Base-by-base conservation (phyloP, 2,888 invertebrate genomes). In the Catocala fraxini region DNA sequence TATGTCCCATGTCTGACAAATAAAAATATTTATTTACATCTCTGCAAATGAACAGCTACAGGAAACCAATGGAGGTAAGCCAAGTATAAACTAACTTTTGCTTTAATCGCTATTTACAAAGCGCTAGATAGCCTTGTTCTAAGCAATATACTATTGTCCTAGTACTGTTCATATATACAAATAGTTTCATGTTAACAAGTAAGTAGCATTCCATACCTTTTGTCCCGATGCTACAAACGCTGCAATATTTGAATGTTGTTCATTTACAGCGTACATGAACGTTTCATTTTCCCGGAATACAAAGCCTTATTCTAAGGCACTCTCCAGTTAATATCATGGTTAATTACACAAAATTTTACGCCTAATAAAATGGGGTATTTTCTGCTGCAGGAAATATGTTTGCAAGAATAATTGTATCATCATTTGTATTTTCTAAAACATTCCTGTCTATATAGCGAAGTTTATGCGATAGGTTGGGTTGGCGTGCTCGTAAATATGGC, bases 41-140 rank as follows among this genome's bases (percentile, higher is more conserved):
- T 9, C 35, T 39, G 35, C 35, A 39, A 39, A 39, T 39, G 35
- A 7, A 7, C 2, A 7, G 35, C 9, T 0, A 39, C 35, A 7
- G 35, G 7, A 39, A 42, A 0, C 11, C 10, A 11, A 42, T 42
- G n/a, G 42, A 2, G n/a, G 64, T 68, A 70, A 60, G 54, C 62
- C 47, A 46, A 71, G 57, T 68, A 67, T 65, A 59, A 56, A 57
- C 60, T 62, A 55, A 67, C 56, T 59, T 58, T 34, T 59, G 54
- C 63, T 47, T 59, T 9, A 66, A 63, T 73, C 68, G 54, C 35
- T 55, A 60, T 67, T 71, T 61, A 62, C 56, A 35, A 55, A 62
- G 60, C 47, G 34, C 13, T 69, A 69, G 65, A 67, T 72, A 53
- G 67, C 64, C 67, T 65, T 59, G 61, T 49, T 69, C 65, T 59